Evolutionary conservation across 2,113 vertebrate species (phyloP).

Genomic region (Anoplopoma fimbria): DNA sequence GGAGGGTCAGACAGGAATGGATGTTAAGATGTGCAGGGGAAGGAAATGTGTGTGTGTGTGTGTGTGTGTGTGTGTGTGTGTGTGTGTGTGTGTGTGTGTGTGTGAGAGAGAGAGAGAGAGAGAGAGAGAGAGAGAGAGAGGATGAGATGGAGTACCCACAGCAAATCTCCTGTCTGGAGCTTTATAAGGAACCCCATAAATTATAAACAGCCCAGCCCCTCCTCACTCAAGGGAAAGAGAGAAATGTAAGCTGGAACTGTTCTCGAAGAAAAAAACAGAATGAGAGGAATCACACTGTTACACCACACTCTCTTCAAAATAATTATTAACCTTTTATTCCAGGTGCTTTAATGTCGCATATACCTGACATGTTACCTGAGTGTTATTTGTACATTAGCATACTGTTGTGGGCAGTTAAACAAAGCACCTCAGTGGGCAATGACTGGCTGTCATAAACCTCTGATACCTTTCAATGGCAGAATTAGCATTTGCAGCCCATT

Average conservation of each 20-base stretch:
- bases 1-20: conserved; percentile 56
- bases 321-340: neutral
- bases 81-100: conserved; percentile 11
- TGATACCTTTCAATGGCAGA: conserved; percentile 41
- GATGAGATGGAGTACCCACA: conserved; percentile 24
- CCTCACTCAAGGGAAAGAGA: neutral
- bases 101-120: neutral
- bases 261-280: neutral
- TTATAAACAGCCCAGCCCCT: conserved; percentile 13
- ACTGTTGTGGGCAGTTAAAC: conserved; percentile 25
- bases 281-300: neutral
- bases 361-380: neutral
- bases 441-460: conserved; percentile 42
- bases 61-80: conserved; percentile 11
- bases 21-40: conserved; percentile 41
- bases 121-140: neutral
- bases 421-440: conserved; percentile 20
- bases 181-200: conserved; percentile 48
- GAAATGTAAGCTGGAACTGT: neutral
- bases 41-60: conserved; percentile 15
- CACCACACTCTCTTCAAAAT: neutral
- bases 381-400: neutral
- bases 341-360: neutral
- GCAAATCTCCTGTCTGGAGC: conserved; percentile 43
- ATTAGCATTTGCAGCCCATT: conserved; percentile 42